Base-by-base conservation (phyloP, 2,797 vertebrate species). In the Calcarius lapponicus region DNA sequence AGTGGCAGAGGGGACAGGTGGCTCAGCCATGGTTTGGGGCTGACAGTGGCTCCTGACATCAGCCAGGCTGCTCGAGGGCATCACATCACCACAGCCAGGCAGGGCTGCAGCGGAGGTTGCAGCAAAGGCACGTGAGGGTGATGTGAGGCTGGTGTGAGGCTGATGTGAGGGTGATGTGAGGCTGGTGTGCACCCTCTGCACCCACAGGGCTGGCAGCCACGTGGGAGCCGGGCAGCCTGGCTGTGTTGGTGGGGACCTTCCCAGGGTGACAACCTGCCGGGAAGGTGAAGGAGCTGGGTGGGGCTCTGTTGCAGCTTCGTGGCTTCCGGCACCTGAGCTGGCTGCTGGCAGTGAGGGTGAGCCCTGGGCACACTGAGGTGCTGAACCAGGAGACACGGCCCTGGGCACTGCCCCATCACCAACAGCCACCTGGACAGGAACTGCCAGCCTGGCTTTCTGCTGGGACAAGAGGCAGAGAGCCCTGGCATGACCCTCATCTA, bases 281-380 rank as follows among this genome's bases (percentile, higher is more conserved):
- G 78, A 45, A 45, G 80, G 76, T 22, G 83, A 75, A 84, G 93
- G 86, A 90, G 51, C 61, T 53, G 92, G 73, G 80, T 72, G 93
- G 86, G 76, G 73, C 4, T 2, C 19, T 64, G 42, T 4, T 38
- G 8, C 34, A 78, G 73, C 65, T 28, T 22, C 6, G 0, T 50
- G 7, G 45, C 47, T 92, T 87, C 87, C 17, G 31, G 85, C 75
- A 16, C 36, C 75, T 88, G 82, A 90, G 88, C 81, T 53, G 81
- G 71, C 45, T 75, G 65, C 74, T 26, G 9, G 34, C 24, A 87
- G 36, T 10, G 38, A 48, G 78, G 18, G 8, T 38, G 70, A 73
- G 70, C 25, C 24, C 70, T 45, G 92, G 93, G 62, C 84, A 80
- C 0, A 20, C 34, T 0, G 11, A 42, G 36, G 56, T 10, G 51